Conservation (phyloP, 37 sponge, comb jelly and placozoan genomes). For the Petrosia ficiformis region DNA sequence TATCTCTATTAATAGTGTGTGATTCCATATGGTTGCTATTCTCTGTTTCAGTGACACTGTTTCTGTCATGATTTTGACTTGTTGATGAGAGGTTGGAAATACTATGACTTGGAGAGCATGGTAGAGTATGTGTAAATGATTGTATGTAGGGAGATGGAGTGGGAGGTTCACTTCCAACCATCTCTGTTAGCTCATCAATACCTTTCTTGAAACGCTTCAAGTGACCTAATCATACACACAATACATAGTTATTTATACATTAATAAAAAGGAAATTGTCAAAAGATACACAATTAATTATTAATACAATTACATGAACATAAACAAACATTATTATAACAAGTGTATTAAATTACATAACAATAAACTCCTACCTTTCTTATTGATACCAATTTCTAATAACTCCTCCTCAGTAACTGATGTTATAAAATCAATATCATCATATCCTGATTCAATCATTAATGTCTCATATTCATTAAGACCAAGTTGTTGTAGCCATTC, state of each 20-base stretch:
- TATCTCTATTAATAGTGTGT: not conserved
- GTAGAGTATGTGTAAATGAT: not conserved
- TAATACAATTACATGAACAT: not conserved
- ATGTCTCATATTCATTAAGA: constrained; percentile 50
- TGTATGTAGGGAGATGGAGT: not conserved
- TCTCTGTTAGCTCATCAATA: constrained; percentile 36
- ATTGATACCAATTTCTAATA: constrained; percentile 79
- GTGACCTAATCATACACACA: constrained; percentile 56
- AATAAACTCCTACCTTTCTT: constrained; percentile 76
- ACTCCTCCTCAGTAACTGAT: constrained; percentile 74
- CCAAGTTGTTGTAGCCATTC: constrained; percentile 65
- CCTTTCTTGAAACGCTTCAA: constrained; percentile 56
- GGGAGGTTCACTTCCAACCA: not conserved
- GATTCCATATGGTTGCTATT: too few relatives aligned
- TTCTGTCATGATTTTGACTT: not conserved
- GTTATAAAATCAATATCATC: constrained; percentile 92
- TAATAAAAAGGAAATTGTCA: too few relatives aligned
- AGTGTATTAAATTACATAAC: not conserved
- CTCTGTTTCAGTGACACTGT: not conserved
- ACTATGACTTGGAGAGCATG: not conserved
- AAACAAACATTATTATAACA: not conserved
- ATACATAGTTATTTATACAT: too few relatives aligned
- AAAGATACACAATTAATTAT: not conserved
- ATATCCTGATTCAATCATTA: constrained; percentile 77
- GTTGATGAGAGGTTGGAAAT: not conserved